Evolutionary conservation across 2,797 vertebrate species (phyloP), one percentile per base, ranked within the genome.

Genomic region (Uromys caudimaculatus): DNA sequence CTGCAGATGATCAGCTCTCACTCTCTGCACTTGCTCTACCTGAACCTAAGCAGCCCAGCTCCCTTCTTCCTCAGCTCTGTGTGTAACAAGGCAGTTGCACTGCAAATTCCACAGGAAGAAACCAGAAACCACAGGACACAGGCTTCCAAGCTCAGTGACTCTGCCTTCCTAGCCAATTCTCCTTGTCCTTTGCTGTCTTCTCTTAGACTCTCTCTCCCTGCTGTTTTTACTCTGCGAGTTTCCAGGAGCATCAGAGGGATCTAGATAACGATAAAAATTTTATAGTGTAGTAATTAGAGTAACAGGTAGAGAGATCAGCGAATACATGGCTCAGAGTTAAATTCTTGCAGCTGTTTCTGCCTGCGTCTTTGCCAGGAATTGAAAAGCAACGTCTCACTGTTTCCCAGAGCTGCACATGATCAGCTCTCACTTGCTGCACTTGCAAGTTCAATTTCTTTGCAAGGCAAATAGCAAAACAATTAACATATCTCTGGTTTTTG

Each of bases 301-400:
- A 97, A 94, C 96, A 97, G 96, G 96, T 97, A 97, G 86, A 93
- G 47, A 96, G 89, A 97, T 96, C 78, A 97, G 93, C 81, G 91
- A 89, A 73, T 93, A 84, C 84, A 89, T 50, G n/a, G 84, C 90
- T 94, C 62, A 81, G 47, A 95, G 86, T 91, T 97, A 97, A 96
- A 97, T 97, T 97, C 89, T 93, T 96, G 95, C 97, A 97, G 96
- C 97, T 97, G 97, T 97, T 97, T 92, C 71, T 93, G 89, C 94
- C 71, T 95, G 88, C 92, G 96, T 89, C 73, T 75, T 93, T 96
- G 97, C 96, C 97, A 97, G 60, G 89, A 97, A 87, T 84, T 84
- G 92, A 89, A 95, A 93, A 97, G 85, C 62, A 87, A 58, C 86
- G 24, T 60, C 75, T 89, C 78, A 86, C 23, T 93, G 21, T 95